Evolutionary conservation across 2,113 vertebrate species (phyloP).

Genomic region (Pseudorhombus dupliciocellatus): DNA sequence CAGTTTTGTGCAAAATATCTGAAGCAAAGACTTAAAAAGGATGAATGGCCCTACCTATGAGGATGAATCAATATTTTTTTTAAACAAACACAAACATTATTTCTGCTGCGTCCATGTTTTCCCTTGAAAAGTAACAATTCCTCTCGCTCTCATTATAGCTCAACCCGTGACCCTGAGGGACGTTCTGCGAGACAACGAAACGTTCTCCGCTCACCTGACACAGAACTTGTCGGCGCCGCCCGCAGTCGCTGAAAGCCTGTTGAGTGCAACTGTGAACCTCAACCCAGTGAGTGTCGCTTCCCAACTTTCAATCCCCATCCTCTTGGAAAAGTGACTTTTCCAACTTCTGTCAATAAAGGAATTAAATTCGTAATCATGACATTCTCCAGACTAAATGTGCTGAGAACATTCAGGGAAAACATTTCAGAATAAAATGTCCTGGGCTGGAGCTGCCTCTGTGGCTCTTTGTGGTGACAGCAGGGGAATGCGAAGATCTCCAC

Average conservation of each 20-base stretch:
- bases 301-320: background rate
- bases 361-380: slow-evolving; percentile 15
- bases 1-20: slow-evolving; percentile 30
- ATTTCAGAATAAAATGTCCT: slow-evolving; percentile 14
- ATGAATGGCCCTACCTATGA: slow-evolving; percentile 2
- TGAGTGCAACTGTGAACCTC: slow-evolving; percentile 61
- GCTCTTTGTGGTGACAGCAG: slow-evolving; percentile 10
- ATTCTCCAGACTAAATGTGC: slow-evolving; percentile 11
- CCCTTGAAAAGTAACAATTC: slow-evolving; percentile 3
- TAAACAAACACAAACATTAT: background rate
- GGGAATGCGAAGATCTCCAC: slow-evolving; percentile 1
- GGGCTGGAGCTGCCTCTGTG: background rate
- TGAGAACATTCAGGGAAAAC: background rate
- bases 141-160: slow-evolving; percentile 45
- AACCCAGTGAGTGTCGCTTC: slow-evolving; percentile 62
- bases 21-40: slow-evolving; percentile 16
- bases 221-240: slow-evolving; percentile 59
- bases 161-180: slow-evolving; percentile 64
- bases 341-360: slow-evolving; percentile 4
- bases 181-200: slow-evolving; percentile 73
- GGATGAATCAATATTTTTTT: background rate
- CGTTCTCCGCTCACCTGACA: slow-evolving; percentile 70
- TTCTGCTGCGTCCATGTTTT: background rate
- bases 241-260: slow-evolving; percentile 61
- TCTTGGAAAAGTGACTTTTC: background rate